Percentiles rank a stretch among this genome's conserved stretches.
phyloP scores from a whole-genome alignment of 1,140 invertebrate species.

The Conus betulinus region DNA sequence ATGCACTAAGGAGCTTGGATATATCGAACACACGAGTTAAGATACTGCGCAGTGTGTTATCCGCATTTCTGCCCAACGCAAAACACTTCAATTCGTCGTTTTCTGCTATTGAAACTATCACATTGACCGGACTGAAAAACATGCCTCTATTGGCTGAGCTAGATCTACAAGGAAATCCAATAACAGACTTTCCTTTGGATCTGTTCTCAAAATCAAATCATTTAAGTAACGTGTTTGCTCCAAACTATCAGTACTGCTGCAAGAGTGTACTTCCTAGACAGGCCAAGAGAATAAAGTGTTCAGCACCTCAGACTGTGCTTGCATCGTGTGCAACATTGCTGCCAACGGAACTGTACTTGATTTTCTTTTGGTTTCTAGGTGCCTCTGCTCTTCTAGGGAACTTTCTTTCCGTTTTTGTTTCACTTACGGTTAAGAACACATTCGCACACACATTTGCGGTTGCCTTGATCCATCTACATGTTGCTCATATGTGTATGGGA shows the following conservation, averaged over 20 bases:
- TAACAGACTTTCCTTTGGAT: not conserved
- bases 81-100: not conserved
- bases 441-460: not conserved
- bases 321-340: slow-evolving; percentile 54
- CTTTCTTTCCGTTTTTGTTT: slow-evolving; percentile 38
- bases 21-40: not conserved
- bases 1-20: not conserved
- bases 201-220: slow-evolving; percentile 41
- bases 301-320: slow-evolving; percentile 39
- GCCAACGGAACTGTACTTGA: slow-evolving; percentile 30
- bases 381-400: slow-evolving; percentile 48
- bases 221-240: slow-evolving; percentile 35
- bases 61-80: slow-evolving; percentile 13
- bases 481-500: slow-evolving; percentile 63
- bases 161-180: not conserved
- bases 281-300: slow-evolving; percentile 39
- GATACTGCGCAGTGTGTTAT: not conserved
- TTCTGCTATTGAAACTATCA: not conserved
- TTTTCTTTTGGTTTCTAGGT: slow-evolving; percentile 47
- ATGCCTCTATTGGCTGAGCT: not conserved
- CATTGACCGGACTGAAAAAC: not conserved
- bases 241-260: slow-evolving; percentile 50
- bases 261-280: not conserved
- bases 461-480: slow-evolving; percentile 64
- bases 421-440: not conserved